Evolutionary conservation across 2,888 invertebrate genomes (phyloP), one percentile per base, ranked within the genome.

Genomic region (Erebia ligea): DNA sequence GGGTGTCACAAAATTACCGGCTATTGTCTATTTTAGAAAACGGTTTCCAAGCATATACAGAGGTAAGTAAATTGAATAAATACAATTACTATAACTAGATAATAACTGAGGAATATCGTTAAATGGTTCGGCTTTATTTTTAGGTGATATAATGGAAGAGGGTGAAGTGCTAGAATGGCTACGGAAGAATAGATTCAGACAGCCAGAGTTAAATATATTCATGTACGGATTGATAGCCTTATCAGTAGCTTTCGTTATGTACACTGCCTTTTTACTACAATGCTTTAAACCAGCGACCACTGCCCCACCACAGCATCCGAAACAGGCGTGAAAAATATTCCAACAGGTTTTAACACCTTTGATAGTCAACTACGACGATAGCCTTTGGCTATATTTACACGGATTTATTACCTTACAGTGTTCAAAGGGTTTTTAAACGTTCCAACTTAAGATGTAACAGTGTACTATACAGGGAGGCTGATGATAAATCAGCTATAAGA

Each of bases 1-100:
- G 97, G 98, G 98, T 25, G 98, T 98, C 17, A 97, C 97, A 0
- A 97, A 97, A 85, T 91, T 98, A 73, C 98, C 98, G 13, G 97
- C 98, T 1, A 96, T 98, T 77, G 98, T 98, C 2, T 98, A 98
- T 87, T 98, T 98, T 89, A 95, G 98, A 65, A 96, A 97, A 85
- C 95, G 98, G 81, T 98, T 98, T 90, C 98, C 98, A 1, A 98
- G 98, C 90, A 98, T 98, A 89, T 98, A 96, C 84, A 94, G 98
- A 95, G 98, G 97, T 96, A 90, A 76, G 76, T 56, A 34, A n/a
- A 9, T 64, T 11, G 11, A 56, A 9, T 21, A 15, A 17, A 34
- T 57, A 15, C 9, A 19, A 13, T 42, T 8, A 21, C 11, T 15
- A 2, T 9, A 48, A 8, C 13, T 15, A 21, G 6, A 48, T 15